Evolutionary conservation across 2,113 vertebrate genomes (phyloP), one percentile per base, ranked within the genome.

Genomic region (Mixornis gularis): DNA sequence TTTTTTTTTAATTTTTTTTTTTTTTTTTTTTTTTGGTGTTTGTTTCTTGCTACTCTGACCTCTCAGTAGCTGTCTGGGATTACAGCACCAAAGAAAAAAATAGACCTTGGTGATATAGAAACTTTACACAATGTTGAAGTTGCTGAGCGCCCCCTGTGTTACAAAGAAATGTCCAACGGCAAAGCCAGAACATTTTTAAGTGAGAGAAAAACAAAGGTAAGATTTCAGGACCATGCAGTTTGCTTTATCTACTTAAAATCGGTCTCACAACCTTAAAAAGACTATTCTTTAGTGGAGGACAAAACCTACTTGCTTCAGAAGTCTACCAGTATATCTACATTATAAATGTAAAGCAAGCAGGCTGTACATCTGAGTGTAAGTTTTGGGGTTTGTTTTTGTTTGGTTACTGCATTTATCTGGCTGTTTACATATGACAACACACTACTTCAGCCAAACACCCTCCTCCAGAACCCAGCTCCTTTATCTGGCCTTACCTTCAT

Each of bases 401-500:
- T 68, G 49, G 18, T 59, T 53, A 20, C 22, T 3, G 3, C 18
- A 26, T 70, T 74, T 17, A 14, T 11, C 22, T 74, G 56, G 24
- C 56, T 59, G 0, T 48, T 63, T 30, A 16, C 10, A 2, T 6
- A 6, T 6, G 34, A 14, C 38, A 80, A 5, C 2, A 18, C 14
- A 6, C 22, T 52, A 2, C 59, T 32, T 20, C 77, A 59, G 73
- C n/a, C 52, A 21, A 51, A 70, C 17, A 9, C 20, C 32, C 12
- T 59, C 29, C 32, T 17, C 1, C 16, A 43, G 26, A 26, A 1
- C 8, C 43, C 26, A 1, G 38, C 36, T 30, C n/a, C 60, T 72
- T 48, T 7, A 3, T 6, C 17, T 40, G 36, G 6, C 25, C 95
- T 97, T 97, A 99, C 99, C 98, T 99, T 99, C 97, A 99, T 98